Conservation (phyloP, 2,113 vertebrate species). For the Copsychus sechellarum region DNA sequence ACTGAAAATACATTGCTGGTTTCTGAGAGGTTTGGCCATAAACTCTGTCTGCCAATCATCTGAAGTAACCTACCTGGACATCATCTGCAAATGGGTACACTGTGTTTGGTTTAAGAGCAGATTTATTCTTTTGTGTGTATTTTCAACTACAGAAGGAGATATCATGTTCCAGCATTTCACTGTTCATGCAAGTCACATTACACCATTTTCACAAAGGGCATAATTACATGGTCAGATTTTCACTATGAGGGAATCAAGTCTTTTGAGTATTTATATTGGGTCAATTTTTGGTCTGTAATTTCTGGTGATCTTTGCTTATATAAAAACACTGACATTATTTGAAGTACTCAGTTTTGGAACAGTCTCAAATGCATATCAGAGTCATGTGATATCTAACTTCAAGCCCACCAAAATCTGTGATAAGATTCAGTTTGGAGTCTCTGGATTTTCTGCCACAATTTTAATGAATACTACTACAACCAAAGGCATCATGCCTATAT, state of each 20-base stretch:
- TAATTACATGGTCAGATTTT: neutral
- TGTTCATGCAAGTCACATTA: neutral
- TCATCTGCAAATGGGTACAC: neutral
- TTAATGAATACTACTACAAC: neutral
- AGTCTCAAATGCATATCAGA: neutral
- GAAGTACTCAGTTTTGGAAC: neutral
- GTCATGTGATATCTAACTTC: neutral
- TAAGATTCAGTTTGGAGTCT: neutral
- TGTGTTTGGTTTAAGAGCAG: neutral
- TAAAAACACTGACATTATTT: neutral
- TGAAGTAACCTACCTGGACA: neutral
- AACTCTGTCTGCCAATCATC: slow-evolving; percentile 3
- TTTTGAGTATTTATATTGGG: neutral
- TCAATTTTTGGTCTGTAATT: neutral
- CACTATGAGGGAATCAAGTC: neutral
- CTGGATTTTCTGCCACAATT: neutral
- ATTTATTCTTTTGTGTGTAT: neutral
- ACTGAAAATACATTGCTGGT: slow-evolving; percentile 19
- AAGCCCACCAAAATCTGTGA: neutral
- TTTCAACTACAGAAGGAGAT: neutral
- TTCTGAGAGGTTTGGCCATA: neutral
- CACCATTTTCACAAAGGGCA: neutral
- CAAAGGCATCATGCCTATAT: neutral
- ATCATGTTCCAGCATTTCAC: neutral
- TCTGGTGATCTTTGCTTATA: neutral